Percentiles rank a stretch among this genome's conserved stretches.
phyloP scores from a whole-genome alignment of 35 echinoderm and acorn worm genomes.

The Strongylocentrotus purpuratus region DNA sequence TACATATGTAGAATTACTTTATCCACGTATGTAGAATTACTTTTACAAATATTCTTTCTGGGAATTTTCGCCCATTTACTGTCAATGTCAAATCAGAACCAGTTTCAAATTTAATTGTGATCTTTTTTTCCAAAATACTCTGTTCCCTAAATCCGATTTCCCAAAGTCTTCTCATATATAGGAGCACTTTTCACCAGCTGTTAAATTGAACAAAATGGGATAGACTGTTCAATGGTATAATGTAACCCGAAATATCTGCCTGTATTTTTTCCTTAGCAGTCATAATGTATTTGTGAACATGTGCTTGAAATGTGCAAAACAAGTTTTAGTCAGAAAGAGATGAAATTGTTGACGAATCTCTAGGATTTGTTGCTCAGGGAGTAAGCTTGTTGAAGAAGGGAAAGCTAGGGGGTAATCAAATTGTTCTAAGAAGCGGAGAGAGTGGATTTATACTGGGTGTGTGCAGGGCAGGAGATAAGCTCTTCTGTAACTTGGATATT shows the following conservation, averaged over 20 bases:
- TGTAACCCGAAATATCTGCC: not conserved
- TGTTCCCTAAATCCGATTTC: not conserved
- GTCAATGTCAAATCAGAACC: too few relatives aligned
- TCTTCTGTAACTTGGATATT: not conserved
- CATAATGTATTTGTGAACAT: not conserved
- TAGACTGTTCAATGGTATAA: not conserved
- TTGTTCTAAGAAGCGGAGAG: not conserved
- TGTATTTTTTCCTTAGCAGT: not conserved
- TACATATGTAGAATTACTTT: not conserved
- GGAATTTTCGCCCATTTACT: not conserved
- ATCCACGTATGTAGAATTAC: not conserved
- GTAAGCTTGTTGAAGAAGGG: not conserved
- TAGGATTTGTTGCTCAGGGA: not conserved
- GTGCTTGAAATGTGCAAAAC: not conserved
- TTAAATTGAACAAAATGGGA: not conserved
- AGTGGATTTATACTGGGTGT: not conserved
- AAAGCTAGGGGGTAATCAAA: slow-evolving; percentile 18
- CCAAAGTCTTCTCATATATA: not conserved
- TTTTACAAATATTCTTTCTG: not conserved
- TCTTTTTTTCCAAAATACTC: too few relatives aligned
- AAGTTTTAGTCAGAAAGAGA: not conserved
- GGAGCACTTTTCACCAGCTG: not conserved
- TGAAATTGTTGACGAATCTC: not conserved
- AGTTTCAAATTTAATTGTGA: too few relatives aligned
- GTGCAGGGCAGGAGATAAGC: not conserved